Percentiles rank a stretch among this genome's conserved stretches.
phyloP scores from a whole-genome alignment of 2,113 vertebrate genomes.

The Azemiops feae region DNA sequence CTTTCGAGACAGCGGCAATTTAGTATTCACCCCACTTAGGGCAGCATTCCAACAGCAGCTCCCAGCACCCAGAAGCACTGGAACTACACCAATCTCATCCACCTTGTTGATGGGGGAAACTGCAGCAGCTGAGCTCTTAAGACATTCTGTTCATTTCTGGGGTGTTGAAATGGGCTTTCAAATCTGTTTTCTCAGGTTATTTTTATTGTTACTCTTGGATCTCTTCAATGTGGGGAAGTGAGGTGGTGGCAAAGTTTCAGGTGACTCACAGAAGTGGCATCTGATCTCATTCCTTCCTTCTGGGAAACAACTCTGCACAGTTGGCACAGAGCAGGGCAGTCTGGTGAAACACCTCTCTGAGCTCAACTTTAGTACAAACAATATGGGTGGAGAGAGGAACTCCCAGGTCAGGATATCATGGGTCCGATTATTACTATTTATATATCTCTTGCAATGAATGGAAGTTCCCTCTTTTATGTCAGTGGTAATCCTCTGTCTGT shows the following conservation, averaged over 20 bases:
- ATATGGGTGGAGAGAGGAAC: background rate
- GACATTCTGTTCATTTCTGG: background rate
- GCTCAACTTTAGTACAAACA: background rate
- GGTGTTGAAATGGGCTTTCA: background rate
- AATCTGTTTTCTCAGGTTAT: background rate
- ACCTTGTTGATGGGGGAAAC: background rate
- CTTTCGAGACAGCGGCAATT: background rate
- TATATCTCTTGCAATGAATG: background rate
- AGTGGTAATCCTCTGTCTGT: background rate
- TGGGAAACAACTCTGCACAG: background rate
- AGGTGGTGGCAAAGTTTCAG: background rate
- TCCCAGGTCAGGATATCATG: background rate
- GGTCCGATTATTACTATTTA: background rate
- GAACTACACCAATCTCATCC: background rate
- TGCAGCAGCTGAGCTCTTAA: background rate
- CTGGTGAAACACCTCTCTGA: background rate
- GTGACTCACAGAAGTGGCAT: conserved; percentile 7
- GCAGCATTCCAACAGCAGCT: background rate
- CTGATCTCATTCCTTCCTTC: background rate
- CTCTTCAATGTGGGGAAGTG: background rate
- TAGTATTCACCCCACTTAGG: background rate
- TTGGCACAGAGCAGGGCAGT: background rate
- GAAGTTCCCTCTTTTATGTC: background rate
- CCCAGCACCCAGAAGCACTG: background rate
- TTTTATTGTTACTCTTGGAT: background rate